Evolutionary conservation across 2,888 invertebrate species (phyloP).

Genomic region (Meiosimyza platycephala): DNA sequence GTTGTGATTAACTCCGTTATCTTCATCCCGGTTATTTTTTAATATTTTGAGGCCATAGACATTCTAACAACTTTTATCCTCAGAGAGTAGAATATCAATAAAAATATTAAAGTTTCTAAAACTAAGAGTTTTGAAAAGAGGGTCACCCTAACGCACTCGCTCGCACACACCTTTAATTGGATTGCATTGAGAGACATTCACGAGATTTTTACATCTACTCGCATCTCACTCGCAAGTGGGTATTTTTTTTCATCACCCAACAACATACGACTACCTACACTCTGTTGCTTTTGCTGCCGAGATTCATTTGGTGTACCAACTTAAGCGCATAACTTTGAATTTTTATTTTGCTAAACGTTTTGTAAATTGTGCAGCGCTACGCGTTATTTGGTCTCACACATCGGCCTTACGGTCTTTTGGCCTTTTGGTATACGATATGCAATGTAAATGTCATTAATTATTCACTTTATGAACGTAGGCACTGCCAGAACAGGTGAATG

Average conservation of each 20-base stretch:
- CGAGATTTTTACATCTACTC: neutral
- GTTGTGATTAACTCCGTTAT: no score
- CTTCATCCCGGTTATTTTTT: no score
- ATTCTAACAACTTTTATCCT: no score
- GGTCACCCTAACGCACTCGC: no score
- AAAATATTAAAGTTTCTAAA: no score
- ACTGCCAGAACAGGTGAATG: no score
- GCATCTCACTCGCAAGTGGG: neutral
- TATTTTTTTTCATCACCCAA: no score
- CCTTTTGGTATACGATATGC: neutral
- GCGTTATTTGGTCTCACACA: neutral
- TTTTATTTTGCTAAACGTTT: slow-evolving; percentile 27
- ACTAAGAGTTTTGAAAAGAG: no score
- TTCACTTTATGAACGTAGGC: slow-evolving; percentile 27
- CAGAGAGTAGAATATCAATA: no score
- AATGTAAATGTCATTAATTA: slow-evolving; percentile 26
- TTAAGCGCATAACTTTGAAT: slow-evolving; percentile 26
- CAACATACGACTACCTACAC: no score
- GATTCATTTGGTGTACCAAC: slow-evolving; percentile 12
- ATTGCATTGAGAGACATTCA: slow-evolving; percentile 2
- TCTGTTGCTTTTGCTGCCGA: neutral
- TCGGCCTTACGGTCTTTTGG: neutral
- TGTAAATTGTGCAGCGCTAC: neutral
- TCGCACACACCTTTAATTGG: slow-evolving; percentile 21
- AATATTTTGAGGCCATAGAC: no score